phyloP scores from a whole-genome alignment of 2,113 vertebrate species.

The Cryptomyrus ogoouensis region DNA sequence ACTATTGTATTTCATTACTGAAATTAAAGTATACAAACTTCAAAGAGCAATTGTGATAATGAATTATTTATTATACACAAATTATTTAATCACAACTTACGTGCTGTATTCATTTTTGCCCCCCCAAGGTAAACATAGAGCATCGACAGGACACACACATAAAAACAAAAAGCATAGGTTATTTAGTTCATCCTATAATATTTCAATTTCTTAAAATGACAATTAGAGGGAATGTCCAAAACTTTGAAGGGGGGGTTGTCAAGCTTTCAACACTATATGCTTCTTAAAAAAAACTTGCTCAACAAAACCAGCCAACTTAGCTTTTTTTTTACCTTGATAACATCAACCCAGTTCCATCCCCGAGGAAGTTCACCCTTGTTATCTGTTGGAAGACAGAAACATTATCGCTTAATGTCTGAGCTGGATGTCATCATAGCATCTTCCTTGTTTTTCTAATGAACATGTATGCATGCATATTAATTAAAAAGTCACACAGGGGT shows the following conservation, averaged over 20 bases:
- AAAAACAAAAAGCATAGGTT: background rate
- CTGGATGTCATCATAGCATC: background rate
- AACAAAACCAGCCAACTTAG: background rate
- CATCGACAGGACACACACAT: conserved; percentile 28
- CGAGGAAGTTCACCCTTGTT: conserved; percentile 88
- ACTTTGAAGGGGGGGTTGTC: background rate
- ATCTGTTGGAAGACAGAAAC: conserved; percentile 57
- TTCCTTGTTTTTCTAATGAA: background rate
- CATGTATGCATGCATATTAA: background rate
- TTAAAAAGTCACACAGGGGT: background rate
- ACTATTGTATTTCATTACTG: background rate
- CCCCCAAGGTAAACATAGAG: conserved; percentile 18
- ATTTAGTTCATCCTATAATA: background rate
- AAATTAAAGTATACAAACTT: background rate
- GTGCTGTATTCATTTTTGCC: conserved; percentile 55
- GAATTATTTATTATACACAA: background rate
- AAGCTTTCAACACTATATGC: background rate
- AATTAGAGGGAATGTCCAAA: background rate
- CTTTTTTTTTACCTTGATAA: conserved; percentile 77
- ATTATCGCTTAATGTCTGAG: background rate
- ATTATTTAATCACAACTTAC: conserved; percentile 59
- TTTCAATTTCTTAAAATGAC: background rate
- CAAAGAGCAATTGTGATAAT: background rate
- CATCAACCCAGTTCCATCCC: conserved; percentile 97
- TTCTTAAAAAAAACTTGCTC: conserved; percentile 22